A percentile compares a stretch with the other conserved stretches of the same genome.
phyloP scores from a whole-genome alignment of 92 coral and sea anemone genomes.

The Phenganax marumi region DNA sequence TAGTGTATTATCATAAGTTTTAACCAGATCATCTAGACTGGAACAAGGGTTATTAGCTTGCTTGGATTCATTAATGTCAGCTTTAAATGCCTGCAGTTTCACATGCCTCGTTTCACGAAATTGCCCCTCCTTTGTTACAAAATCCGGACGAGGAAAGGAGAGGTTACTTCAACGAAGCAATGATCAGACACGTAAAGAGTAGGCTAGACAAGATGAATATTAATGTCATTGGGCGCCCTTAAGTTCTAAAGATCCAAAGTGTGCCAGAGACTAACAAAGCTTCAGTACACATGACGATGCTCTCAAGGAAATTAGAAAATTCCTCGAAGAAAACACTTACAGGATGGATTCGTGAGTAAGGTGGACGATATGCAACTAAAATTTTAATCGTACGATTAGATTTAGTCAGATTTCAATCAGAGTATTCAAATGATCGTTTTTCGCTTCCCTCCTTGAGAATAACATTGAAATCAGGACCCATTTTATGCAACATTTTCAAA shows the following conservation, averaged over 20 bases:
- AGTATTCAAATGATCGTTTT: conserved; percentile 26
- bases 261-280: no score
- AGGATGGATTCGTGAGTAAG: conserved; percentile 7
- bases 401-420: background rate
- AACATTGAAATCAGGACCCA: no score
- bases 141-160: background rate
- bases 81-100: conserved; percentile 31
- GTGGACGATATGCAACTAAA: background rate
- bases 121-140: background rate
- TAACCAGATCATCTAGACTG: conserved; percentile 5
- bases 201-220: background rate
- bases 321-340: no score
- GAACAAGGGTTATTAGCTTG: background rate
- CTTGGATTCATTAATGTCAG: conserved; percentile 22
- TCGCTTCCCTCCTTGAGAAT: no score
- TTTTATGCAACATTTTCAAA: no score
- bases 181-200: no score
- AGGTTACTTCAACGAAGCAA: background rate
- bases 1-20: background rate
- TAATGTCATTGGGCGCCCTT: conserved; percentile 15
- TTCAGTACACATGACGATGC: conserved; percentile 23
- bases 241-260: background rate
- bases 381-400: background rate
- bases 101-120: conserved; percentile 29
- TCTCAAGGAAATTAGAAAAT: conserved; percentile 4